Evolutionary conservation across 2,797 vertebrate genomes (phyloP).

Genomic region (Gila robusta): DNA sequence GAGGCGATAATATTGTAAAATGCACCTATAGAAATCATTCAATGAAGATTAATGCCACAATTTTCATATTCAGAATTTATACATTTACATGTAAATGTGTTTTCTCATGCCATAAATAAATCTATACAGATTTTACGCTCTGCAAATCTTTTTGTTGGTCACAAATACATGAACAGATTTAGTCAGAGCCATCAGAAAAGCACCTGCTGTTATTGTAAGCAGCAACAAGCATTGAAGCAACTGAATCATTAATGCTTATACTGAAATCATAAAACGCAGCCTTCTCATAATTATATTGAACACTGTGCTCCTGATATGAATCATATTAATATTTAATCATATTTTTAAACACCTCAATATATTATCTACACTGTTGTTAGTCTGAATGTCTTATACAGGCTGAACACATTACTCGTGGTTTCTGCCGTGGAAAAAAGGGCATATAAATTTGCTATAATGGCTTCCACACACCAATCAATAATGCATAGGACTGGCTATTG

Average conservation of each 20-base stretch:
- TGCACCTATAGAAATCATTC: not conserved
- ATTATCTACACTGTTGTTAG: slow-evolving; percentile 1
- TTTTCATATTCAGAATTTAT: not conserved
- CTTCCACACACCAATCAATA: slow-evolving; percentile 35
- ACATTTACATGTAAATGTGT: not conserved
- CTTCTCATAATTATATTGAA: slow-evolving; percentile 13
- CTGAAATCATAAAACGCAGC: slow-evolving; percentile 2
- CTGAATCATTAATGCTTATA: not conserved
- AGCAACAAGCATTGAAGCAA: not conserved
- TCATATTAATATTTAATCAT: slow-evolving; percentile 3
- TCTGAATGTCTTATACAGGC: slow-evolving; percentile 2
- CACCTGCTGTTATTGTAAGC: not conserved
- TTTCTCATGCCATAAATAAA: not conserved
- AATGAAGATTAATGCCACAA: not conserved
- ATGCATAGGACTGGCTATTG: slow-evolving; percentile 26
- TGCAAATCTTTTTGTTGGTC: not conserved
- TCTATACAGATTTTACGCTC: not conserved
- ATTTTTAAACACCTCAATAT: slow-evolving; percentile 26
- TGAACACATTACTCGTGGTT: slow-evolving; percentile 10
- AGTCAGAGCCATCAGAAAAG: not conserved
- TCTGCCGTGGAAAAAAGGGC: slow-evolving; percentile 24
- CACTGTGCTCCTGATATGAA: not conserved
- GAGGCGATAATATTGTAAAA: not conserved
- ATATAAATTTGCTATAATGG: slow-evolving; percentile 19
- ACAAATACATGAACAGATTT: not conserved